A percentile compares a stretch with the other conserved stretches of the same genome.
Evolutionary conservation across 2,888 invertebrate genomes (phyloP).

Genomic region (Hyposoter didymator): DNA sequence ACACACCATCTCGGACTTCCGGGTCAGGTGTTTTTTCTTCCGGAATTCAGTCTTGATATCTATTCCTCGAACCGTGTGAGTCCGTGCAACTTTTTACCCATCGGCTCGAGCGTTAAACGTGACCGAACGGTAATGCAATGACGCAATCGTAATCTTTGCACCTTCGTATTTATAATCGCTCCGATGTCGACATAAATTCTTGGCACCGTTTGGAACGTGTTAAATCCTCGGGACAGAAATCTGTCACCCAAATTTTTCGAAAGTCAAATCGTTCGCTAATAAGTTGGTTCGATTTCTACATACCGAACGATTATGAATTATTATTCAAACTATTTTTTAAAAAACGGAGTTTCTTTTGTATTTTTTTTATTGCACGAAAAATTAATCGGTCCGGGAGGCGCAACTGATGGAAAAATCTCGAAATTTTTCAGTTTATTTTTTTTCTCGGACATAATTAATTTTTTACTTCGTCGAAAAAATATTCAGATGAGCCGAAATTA

Average conservation of each 20-base stretch:
- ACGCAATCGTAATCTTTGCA: slow-evolving; percentile 27
- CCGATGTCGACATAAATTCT: slow-evolving; percentile 10
- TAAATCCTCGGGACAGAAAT: neutral
- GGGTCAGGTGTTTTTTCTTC: slow-evolving; percentile 38
- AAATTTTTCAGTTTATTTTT: too few species aligned
- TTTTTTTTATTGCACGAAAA: too few species aligned
- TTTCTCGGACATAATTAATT: too few species aligned
- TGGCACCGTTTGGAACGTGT: slow-evolving; percentile 18
- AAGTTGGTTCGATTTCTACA: neutral
- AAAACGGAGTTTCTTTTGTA: too few species aligned
- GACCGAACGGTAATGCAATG: slow-evolving; percentile 22
- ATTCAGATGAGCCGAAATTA: neutral
- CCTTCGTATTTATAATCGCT: slow-evolving; percentile 16
- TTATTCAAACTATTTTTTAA: too few species aligned
- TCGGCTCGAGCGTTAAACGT: slow-evolving; percentile 16
- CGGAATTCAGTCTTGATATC: slow-evolving; percentile 7
- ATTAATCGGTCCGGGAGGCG: too few species aligned
- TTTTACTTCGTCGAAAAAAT: neutral
- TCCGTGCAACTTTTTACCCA: slow-evolving; percentile 14
- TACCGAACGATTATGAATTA: too few species aligned
- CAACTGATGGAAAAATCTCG: too few species aligned
- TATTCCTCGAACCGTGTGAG: slow-evolving; percentile 5
- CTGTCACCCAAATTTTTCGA: slow-evolving; percentile 9
- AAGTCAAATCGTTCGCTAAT: neutral
- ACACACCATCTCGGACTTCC: slow-evolving; percentile 48